A percentile compares a stretch with the other conserved stretches of the same genome.
phyloP scores from a whole-genome alignment of 1,140 invertebrate species.

The Cataglyphis hispanica region DNA sequence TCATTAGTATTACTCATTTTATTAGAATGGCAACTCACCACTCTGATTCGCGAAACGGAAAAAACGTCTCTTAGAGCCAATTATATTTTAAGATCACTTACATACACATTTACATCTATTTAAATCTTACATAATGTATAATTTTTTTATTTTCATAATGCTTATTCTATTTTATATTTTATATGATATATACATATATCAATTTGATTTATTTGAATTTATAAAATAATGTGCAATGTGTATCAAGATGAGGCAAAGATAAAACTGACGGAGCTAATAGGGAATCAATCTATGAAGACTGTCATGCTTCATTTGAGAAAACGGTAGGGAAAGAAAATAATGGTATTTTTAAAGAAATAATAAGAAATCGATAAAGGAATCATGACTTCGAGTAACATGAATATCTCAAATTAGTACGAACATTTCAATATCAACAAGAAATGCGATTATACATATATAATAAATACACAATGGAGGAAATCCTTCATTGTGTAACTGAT shows the following conservation, averaged over 20 bases:
- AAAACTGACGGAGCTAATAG: constrained; percentile 4
- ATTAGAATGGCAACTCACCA: neutral
- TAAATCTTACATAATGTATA: neutral
- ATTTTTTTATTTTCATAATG: neutral
- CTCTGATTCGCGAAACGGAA: neutral
- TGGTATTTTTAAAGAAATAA: constrained; percentile 18
- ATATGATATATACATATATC: neutral
- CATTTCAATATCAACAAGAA: neutral
- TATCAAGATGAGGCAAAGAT: neutral
- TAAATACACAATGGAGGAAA: neutral
- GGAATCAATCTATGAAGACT: neutral
- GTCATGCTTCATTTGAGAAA: neutral
- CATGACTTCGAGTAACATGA: neutral
- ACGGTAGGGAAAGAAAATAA: neutral
- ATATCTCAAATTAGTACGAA: too few species aligned
- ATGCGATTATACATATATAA: neutral
- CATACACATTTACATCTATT: neutral
- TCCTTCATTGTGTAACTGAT: neutral
- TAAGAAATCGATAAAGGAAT: neutral
- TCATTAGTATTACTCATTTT: constrained; percentile 68
- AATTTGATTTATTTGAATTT: neutral
- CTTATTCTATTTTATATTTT: neutral
- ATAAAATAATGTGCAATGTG: neutral
- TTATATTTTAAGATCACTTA: neutral
- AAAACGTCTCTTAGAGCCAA: neutral